phyloP scores from a whole-genome alignment of 2,113 vertebrate genomes.

The Blennius ocellaris region DNA sequence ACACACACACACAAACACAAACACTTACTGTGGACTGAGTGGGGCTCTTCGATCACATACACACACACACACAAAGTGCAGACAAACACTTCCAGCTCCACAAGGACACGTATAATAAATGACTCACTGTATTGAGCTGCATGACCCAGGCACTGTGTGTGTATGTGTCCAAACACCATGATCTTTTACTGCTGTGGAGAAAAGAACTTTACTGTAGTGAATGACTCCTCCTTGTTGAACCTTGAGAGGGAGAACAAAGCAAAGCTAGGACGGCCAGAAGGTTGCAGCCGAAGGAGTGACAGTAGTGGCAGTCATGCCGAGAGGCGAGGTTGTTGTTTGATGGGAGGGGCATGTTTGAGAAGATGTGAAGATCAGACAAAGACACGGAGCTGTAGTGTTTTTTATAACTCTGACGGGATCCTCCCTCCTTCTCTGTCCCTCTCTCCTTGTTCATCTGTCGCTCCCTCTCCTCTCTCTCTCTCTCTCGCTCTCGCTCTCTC shows the following conservation, averaged over 20 bases:
- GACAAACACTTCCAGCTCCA: constrained; percentile 15
- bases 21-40: neutral
- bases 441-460: constrained; percentile 47
- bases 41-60: constrained; percentile 1
- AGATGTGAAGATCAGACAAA: constrained; percentile 46
- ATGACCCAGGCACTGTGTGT: constrained; percentile 77
- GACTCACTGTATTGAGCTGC: constrained; percentile 72
- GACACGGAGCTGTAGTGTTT: constrained; percentile 22
- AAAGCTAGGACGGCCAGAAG: constrained; percentile 31
- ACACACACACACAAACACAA: constrained; percentile 26
- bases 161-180: constrained; percentile 74
- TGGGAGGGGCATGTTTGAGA: constrained; percentile 60
- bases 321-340: constrained; percentile 33
- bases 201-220: constrained; percentile 56
- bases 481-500: constrained; percentile 44
- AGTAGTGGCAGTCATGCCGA: constrained; percentile 26
- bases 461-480: constrained; percentile 46
- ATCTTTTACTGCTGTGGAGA: constrained; percentile 61
- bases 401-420: constrained; percentile 57
- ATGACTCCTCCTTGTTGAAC: constrained; percentile 56
- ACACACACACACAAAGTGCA: constrained; percentile 9
- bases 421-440: constrained; percentile 60
- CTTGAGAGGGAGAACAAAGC: constrained; percentile 7
- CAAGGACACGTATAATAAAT: constrained; percentile 23
- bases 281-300: constrained; percentile 28